Conservation (phyloP, 2,113 vertebrate genomes). For the Galemys pyrenaicus region DNA sequence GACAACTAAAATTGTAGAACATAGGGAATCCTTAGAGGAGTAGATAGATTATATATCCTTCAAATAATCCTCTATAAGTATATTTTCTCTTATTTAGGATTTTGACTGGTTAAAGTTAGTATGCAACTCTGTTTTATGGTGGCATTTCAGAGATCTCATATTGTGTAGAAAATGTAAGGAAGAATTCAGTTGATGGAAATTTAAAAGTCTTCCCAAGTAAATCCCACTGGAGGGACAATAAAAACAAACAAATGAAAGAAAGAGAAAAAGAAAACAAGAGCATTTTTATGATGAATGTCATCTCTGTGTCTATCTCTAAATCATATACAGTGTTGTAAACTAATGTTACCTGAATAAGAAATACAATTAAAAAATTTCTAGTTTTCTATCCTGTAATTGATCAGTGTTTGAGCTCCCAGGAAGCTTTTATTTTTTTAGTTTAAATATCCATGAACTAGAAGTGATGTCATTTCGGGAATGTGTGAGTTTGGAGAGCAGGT, state of each 20-base stretch:
- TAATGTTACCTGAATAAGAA: too few species aligned
- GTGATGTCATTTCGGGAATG: too few species aligned
- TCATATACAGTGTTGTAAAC: too few species aligned
- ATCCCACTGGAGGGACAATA: neutral
- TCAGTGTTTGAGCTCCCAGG: neutral
- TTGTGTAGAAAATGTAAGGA: neutral
- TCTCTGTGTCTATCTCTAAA: too few species aligned
- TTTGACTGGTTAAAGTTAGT: neutral
- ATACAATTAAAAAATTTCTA: too few species aligned
- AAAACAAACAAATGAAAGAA: too few species aligned
- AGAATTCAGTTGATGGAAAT: neutral
- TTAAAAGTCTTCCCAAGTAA: neutral
- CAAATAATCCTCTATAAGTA: neutral
- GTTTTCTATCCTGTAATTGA: neutral
- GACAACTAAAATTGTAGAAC: neutral
- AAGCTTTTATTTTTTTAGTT: neutral
- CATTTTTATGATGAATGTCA: neutral
- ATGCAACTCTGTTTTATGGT: neutral
- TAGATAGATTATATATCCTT: neutral
- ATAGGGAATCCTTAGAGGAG: neutral
- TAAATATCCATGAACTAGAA: neutral
- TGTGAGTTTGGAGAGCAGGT: too few species aligned
- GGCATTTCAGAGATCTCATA: neutral
- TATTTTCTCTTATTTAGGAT: neutral
- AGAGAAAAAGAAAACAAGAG: neutral